These are phyloP conservation scores for Theonella swinhoei DNA, from an alignment of 37 sponge, comb jelly and placozoan genomes.

Conservation along the genomic window DNA sequence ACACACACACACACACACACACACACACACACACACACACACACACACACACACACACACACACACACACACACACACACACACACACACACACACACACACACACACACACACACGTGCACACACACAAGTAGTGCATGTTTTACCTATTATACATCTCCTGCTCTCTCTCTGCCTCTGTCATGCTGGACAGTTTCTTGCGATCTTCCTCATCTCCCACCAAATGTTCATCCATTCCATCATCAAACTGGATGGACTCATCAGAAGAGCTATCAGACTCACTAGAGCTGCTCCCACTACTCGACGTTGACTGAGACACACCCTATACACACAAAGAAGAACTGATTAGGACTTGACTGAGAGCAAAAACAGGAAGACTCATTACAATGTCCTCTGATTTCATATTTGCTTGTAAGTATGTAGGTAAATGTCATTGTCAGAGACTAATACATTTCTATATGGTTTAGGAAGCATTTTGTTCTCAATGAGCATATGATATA, in stretches of 20 bases:
- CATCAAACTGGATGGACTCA: slow-evolving; percentile 78
- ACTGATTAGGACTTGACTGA: too few species aligned
- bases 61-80: not conserved
- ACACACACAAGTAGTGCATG: not conserved
- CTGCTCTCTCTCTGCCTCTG: slow-evolving; percentile 93
- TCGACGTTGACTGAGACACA: slow-evolving; percentile 2
- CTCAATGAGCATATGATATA: too few species aligned
- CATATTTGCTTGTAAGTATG: too few species aligned
- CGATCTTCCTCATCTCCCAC: slow-evolving; percentile 90
- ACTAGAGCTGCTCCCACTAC: slow-evolving; percentile 11
- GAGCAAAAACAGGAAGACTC: too few species aligned
- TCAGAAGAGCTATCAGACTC: slow-evolving; percentile 29
- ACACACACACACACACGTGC: not conserved
- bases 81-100: not conserved
- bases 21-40: too few species aligned
- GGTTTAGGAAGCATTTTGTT: too few species aligned
- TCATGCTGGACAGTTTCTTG: slow-evolving; percentile 78
- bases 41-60: too few species aligned
- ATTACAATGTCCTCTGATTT: too few species aligned
- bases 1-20: too few species aligned
- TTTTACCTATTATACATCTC: slow-evolving; percentile 84
- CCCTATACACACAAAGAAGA: slow-evolving; percentile 1
- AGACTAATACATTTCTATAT: too few species aligned
- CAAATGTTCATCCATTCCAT: slow-evolving; percentile 92
- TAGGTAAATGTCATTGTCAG: too few species aligned